A percentile compares a stretch with the other conserved stretches of the same genome.
These are phyloP conservation scores for Campopleginae sp. DNA, from an alignment of 2,888 invertebrate species.

Conservation along the genomic window DNA sequence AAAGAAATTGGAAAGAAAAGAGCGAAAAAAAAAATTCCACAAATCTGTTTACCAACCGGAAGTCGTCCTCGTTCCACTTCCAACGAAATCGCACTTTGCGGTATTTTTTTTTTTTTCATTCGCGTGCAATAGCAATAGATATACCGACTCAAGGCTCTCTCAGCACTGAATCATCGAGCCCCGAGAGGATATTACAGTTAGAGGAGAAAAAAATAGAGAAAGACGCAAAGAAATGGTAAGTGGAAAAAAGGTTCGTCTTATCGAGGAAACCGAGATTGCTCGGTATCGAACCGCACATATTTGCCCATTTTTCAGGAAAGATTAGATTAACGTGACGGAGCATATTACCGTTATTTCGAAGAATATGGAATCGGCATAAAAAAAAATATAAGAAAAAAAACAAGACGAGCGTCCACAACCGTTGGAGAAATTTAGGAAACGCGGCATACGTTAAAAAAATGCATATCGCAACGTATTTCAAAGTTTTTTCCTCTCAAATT, in stretches of 20 bases:
- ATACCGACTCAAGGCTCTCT: constrained; percentile 46
- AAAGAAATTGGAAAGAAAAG: neutral
- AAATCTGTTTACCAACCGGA: constrained; percentile 64
- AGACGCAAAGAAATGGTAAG: constrained; percentile 10
- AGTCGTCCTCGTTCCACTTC: constrained; percentile 64
- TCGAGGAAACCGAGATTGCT: constrained; percentile 65
- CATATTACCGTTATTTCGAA: constrained; percentile 54
- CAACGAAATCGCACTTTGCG: constrained; percentile 61
- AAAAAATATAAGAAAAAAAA: neutral
- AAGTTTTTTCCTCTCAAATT: neutral
- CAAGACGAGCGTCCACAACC: neutral
- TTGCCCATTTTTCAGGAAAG: constrained; percentile 60
- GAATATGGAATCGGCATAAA: constrained; percentile 33
- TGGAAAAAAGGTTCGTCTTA: constrained; percentile 54
- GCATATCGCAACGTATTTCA: neutral
- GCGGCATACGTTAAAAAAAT: neutral
- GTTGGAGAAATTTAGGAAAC: neutral
- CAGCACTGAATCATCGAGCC: constrained; percentile 58
- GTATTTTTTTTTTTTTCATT: constrained; percentile 58
- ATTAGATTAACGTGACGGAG: constrained; percentile 62
- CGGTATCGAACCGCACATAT: constrained; percentile 68
- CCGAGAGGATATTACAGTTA: constrained; percentile 53
- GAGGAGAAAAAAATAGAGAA: neutral
- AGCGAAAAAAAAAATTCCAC: constrained; percentile 34
- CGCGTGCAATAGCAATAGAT: constrained; percentile 27